phyloP scores from a whole-genome alignment of 2,888 invertebrate genomes.

The Tethea ocularis region DNA sequence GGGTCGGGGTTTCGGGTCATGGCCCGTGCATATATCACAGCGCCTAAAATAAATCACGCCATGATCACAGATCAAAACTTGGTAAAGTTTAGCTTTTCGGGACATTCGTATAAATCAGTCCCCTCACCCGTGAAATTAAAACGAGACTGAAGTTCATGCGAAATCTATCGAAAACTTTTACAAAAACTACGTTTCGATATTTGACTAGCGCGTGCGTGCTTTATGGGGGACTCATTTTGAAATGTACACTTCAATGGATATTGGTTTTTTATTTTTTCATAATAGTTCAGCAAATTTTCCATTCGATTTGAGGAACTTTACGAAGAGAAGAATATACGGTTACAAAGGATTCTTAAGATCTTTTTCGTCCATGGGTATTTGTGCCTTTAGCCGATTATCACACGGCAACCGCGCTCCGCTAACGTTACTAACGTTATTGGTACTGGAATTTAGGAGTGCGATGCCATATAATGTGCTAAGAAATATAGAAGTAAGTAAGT shows the following conservation, averaged over 20 bases:
- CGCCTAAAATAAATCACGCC: constrained; percentile 57
- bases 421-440: no score
- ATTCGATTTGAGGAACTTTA: no score
- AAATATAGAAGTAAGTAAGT: no score
- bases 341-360: no score
- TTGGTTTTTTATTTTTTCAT: not conserved
- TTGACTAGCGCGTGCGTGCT: not conserved
- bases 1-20: constrained; percentile 27
- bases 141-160: constrained; percentile 50
- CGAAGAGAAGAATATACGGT: no score
- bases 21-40: constrained; percentile 51
- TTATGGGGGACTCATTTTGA: not conserved
- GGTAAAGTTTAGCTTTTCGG: constrained; percentile 63
- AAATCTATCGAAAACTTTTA: constrained; percentile 48
- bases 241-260: not conserved
- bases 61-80: constrained; percentile 69
- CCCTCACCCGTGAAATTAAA: constrained; percentile 64
- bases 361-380: no score
- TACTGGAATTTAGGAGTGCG: no score
- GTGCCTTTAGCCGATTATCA: no score
- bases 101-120: constrained; percentile 65
- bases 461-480: no score
- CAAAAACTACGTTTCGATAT: constrained; percentile 13
- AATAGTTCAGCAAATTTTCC: no score
- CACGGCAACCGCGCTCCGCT: no score